Evolutionary conservation across 2,797 vertebrate genomes (phyloP).

Genomic region (Anguilla pacifica): DNA sequence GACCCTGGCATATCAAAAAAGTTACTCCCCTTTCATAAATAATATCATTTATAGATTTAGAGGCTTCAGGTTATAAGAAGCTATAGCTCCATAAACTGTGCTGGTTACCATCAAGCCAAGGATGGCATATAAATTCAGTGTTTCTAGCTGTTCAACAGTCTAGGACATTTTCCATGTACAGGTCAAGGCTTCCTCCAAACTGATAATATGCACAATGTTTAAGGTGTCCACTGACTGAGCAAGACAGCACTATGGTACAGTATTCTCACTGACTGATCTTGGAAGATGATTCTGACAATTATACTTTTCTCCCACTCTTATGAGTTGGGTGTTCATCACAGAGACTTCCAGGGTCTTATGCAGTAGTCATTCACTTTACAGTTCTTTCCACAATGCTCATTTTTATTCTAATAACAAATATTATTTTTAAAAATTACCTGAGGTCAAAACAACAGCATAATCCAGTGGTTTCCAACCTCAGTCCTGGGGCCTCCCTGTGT

Average conservation of each 20-base stretch:
- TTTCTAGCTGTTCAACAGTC: neutral
- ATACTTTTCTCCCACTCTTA: too few species aligned
- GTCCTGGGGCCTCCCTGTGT: too few species aligned
- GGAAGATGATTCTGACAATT: too few species aligned
- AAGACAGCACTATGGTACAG: neutral
- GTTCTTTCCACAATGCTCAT: too few species aligned
- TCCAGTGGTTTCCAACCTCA: too few species aligned
- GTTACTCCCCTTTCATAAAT: constrained; percentile 8
- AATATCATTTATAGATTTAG: neutral
- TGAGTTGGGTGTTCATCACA: too few species aligned
- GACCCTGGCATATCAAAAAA: neutral
- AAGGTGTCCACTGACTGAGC: neutral
- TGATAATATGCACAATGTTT: neutral
- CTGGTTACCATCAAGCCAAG: neutral
- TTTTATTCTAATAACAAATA: too few species aligned
- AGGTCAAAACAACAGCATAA: too few species aligned
- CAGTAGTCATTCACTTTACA: too few species aligned
- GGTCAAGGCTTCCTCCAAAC: neutral
- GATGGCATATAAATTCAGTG: neutral
- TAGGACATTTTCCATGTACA: neutral
- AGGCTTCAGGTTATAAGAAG: neutral
- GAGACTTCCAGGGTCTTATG: too few species aligned
- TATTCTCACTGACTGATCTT: too few species aligned
- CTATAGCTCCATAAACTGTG: neutral
- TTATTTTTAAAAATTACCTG: too few species aligned